Evolutionary conservation across 2,113 vertebrate genomes (phyloP).

Genomic region (Callopanchax toddi): DNA sequence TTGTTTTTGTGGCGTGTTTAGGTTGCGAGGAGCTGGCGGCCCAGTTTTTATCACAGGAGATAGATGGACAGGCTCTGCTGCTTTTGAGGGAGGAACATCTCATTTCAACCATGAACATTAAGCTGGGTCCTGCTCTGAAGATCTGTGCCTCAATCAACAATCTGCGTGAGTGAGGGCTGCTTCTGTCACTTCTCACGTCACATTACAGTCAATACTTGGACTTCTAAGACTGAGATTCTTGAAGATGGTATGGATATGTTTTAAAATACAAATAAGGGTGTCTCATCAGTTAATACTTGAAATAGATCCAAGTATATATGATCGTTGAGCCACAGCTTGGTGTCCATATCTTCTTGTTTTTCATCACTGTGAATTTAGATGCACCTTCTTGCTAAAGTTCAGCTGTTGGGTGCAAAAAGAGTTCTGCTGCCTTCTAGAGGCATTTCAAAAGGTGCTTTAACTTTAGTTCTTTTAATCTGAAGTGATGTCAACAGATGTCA

Average conservation of each 20-base stretch:
- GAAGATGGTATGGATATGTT: conserved; percentile 1
- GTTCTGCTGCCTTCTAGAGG: conserved; percentile 63
- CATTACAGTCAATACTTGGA: conserved; percentile 24
- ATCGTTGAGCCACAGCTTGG: too few species aligned
- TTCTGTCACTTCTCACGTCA: conserved; percentile 6
- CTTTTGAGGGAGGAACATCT: conserved; percentile 97
- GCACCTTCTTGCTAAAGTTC: conserved; percentile 35
- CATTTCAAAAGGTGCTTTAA: conserved; percentile 70
- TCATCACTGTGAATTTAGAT: conserved; percentile 26
- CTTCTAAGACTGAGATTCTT: conserved; percentile 14
- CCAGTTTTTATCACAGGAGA: conserved; percentile 96
- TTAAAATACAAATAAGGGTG: conserved; percentile 4
- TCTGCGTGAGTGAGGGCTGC: conserved; percentile 86
- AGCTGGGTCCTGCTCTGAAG: conserved; percentile 96
- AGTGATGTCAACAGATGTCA: conserved; percentile 18
- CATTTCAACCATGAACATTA: conserved; percentile 99
- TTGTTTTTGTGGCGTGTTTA: conserved; percentile 55
- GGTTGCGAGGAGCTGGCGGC: conserved; percentile 96
- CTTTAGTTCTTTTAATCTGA: conserved; percentile 47
- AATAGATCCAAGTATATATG: background rate
- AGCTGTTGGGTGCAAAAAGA: conserved; percentile 15
- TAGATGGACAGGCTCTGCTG: conserved; percentile 95
- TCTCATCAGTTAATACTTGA: too few species aligned
- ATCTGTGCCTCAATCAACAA: conserved; percentile 98
- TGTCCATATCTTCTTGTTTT: too few species aligned